Conservation (phyloP, 1,140 invertebrate species). For the Anagrus nilaparvatae region DNA sequence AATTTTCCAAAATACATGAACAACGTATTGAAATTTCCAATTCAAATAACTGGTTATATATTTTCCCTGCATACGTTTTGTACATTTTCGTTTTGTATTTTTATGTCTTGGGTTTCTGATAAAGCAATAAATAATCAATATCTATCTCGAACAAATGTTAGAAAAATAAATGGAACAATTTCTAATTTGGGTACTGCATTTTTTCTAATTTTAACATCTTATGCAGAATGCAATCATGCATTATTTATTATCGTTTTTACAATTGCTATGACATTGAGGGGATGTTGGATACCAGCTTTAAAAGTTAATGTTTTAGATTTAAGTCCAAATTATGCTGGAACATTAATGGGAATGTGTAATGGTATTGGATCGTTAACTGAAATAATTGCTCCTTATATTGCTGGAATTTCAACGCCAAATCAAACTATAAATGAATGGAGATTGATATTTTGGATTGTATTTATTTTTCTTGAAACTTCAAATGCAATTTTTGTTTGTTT, state of each 20-base stretch:
- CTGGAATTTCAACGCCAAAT: constrained; percentile 38
- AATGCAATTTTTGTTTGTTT: neutral
- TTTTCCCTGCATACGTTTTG: neutral
- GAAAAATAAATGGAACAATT: neutral
- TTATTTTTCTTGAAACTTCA: neutral
- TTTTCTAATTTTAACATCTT: constrained; percentile 20
- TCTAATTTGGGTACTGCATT: constrained; percentile 15
- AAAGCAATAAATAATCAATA: neutral
- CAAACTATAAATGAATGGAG: constrained; percentile 40
- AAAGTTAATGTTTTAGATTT: constrained; percentile 44
- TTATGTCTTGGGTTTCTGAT: constrained; percentile 4
- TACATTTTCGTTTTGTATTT: neutral
- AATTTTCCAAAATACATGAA: constrained; percentile 54
- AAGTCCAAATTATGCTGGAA: constrained; percentile 44
- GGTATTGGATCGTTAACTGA: constrained; percentile 44
- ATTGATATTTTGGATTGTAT: constrained; percentile 6
- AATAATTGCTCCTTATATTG: constrained; percentile 43
- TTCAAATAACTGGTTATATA: constrained; percentile 8
- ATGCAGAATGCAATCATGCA: constrained; percentile 20
- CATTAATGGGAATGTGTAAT: constrained; percentile 47
- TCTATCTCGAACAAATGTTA: neutral
- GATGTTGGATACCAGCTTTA: constrained; percentile 18
- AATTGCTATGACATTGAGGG: constrained; percentile 23
- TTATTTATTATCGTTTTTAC: constrained; percentile 22
- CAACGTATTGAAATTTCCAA: constrained; percentile 4